A percentile compares a stretch with the other conserved stretches of the same genome.
These are phyloP conservation scores for Egretta garzetta DNA, from an alignment of 2,113 vertebrate genomes.

Conservation along the genomic window DNA sequence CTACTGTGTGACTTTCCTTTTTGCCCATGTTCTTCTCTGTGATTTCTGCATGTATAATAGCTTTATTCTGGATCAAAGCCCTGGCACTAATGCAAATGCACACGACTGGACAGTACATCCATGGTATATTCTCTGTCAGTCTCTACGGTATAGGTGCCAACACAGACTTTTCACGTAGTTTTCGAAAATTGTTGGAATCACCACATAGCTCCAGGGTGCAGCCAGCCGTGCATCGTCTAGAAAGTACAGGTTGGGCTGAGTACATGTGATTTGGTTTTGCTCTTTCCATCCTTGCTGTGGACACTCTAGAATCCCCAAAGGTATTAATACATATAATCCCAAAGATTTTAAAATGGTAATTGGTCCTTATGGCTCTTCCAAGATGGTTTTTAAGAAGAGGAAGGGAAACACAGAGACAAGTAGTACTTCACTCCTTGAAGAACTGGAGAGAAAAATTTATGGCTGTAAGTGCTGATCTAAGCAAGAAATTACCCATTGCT, in stretches of 20 bases:
- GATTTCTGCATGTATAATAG: neutral
- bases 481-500: neutral
- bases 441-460: neutral
- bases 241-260: neutral
- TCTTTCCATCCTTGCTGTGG: neutral
- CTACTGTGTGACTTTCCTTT: no score
- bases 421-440: neutral
- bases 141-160: neutral
- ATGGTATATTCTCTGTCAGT: neutral
- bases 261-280: neutral
- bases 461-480: neutral
- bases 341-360: neutral
- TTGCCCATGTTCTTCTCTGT: neutral
- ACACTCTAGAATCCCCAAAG: neutral
- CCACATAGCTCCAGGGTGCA: neutral
- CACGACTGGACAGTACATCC: neutral
- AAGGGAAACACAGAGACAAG: neutral
- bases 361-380: neutral
- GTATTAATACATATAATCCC: no score
- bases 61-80: neutral
- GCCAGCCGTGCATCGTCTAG: fast-evolving
- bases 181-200: neutral
- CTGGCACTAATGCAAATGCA: neutral
- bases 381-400: neutral
- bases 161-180: neutral